Percentiles rank a stretch among this genome's conserved stretches.
Conservation (phyloP, 2,113 vertebrate genomes). For the Lontra canadensis region DNA sequence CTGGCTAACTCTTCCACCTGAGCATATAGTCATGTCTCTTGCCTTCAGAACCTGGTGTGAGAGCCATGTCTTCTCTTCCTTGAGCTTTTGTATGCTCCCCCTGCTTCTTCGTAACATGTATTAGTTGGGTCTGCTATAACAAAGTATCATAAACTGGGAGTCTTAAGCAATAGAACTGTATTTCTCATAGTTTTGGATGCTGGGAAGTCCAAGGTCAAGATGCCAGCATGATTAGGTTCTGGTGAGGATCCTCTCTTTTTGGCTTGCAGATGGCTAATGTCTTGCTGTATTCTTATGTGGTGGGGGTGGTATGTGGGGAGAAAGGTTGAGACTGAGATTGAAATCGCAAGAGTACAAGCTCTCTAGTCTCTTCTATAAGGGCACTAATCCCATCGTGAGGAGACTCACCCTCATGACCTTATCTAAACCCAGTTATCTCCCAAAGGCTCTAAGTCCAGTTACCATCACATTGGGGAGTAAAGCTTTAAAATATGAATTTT, state of each 20-base stretch:
- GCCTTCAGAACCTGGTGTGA: not conserved
- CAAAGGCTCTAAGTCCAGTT: not conserved
- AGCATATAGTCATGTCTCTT: no score
- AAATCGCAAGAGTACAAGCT: not conserved
- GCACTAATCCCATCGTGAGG: not conserved
- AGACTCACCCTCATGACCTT: not conserved
- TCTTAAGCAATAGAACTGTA: not conserved
- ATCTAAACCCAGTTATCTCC: not conserved
- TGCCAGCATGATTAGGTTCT: not conserved
- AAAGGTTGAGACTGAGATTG: not conserved
- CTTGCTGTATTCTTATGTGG: not conserved
- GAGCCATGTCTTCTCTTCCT: not conserved
- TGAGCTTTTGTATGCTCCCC: not conserved
- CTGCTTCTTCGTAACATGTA: not conserved
- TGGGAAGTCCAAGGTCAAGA: not conserved
- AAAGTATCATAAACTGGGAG: no score
- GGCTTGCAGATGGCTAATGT: not conserved
- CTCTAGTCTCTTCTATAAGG: not conserved
- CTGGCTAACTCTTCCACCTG: not conserved
- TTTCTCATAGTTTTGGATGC: not conserved
- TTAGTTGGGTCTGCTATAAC: not conserved
- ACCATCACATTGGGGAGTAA: not conserved
- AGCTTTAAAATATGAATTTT: not conserved
- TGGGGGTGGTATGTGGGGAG: not conserved
- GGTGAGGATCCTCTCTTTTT: not conserved